These are phyloP conservation scores for Lepidocyrtoides sp. DNA, from an alignment of 2,888 invertebrate genomes.

Conservation along the genomic window DNA sequence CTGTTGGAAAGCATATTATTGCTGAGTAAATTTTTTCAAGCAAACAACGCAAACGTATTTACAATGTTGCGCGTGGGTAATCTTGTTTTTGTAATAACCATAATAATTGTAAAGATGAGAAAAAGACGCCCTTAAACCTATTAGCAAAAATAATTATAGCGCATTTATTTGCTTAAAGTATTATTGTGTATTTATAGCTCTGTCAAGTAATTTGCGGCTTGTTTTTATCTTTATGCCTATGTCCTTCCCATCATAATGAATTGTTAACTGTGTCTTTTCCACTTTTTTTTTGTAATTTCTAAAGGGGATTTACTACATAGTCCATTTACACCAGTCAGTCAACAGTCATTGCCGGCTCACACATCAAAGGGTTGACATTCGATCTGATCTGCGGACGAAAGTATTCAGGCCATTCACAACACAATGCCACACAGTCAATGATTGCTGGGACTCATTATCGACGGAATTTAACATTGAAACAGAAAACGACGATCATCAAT, in stretches of 20 bases:
- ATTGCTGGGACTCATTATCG: conserved; percentile 68
- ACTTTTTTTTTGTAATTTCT: neutral
- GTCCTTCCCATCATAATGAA: neutral
- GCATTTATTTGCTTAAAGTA: neutral
- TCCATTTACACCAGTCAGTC: conserved; percentile 58
- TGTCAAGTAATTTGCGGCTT: neutral
- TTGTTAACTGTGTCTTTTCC: neutral
- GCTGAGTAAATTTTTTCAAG: neutral
- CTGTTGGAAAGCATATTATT: neutral
- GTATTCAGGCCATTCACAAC: conserved; percentile 33
- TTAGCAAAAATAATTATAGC: neutral
- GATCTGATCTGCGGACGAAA: conserved; percentile 46
- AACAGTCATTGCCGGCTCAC: conserved; percentile 7
- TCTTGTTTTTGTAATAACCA: too few species aligned
- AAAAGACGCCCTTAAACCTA: neutral
- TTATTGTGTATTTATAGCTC: conserved; percentile 29
- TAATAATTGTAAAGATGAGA: too few species aligned
- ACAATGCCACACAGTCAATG: conserved; percentile 48
- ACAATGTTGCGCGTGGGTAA: too few species aligned
- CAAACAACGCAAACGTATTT: neutral
- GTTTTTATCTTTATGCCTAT: neutral
- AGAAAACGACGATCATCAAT: neutral
- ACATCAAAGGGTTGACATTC: conserved; percentile 30
- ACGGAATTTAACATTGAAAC: conserved; percentile 72
- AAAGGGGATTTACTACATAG: neutral